These are phyloP conservation scores for Pelusios castaneus DNA, from an alignment of 2,113 vertebrate species.

Conservation along the genomic window DNA sequence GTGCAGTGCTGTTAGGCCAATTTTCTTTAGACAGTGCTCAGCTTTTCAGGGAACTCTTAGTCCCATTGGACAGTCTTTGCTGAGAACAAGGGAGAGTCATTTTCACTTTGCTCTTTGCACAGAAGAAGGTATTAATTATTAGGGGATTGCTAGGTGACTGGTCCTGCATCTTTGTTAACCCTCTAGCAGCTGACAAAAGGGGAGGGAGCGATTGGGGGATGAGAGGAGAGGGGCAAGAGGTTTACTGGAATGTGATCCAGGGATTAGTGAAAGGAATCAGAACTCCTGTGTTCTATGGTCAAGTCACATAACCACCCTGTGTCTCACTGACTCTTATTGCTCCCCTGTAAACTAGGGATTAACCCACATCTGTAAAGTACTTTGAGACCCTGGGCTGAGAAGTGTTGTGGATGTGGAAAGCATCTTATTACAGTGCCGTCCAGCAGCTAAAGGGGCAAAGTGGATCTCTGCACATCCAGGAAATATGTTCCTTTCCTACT, in stretches of 20 bases:
- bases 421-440: background rate
- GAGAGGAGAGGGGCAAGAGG: too few species aligned
- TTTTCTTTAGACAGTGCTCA: background rate
- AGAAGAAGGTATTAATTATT: background rate
- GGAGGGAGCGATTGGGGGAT: background rate
- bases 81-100: background rate
- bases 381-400: background rate
- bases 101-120: background rate
- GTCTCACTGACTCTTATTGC: background rate
- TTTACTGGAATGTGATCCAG: background rate
- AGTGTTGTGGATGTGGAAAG: background rate
- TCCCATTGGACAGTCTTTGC: background rate
- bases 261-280: background rate
- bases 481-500: background rate
- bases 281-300: background rate
- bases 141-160: background rate
- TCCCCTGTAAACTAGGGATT: background rate
- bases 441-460: background rate
- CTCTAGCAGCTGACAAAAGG: background rate
- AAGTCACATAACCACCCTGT: background rate
- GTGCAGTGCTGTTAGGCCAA: background rate
- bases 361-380: background rate
- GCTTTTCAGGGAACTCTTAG: background rate
- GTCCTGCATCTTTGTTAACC: background rate
- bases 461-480: background rate